These are phyloP conservation scores for Fistularia tabacaria DNA, from an alignment of 2,797 vertebrate genomes.

Conservation along the genomic window DNA sequence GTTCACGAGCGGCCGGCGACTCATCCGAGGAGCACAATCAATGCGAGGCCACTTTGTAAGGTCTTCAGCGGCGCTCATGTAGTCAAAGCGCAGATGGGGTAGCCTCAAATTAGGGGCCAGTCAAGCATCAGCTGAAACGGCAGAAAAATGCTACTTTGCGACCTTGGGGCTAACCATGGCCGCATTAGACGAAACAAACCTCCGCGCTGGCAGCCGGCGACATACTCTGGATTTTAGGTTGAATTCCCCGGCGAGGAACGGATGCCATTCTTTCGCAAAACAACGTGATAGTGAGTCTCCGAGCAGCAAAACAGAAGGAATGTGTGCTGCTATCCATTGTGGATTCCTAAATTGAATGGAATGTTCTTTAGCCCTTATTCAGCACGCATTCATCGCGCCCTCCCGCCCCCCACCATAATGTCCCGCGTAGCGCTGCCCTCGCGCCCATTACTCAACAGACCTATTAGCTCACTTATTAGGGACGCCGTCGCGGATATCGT, in stretches of 20 bases:
- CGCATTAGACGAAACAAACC: slow-evolving; percentile 52
- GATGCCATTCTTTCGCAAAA: slow-evolving; percentile 52
- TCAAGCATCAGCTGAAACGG: slow-evolving; percentile 53
- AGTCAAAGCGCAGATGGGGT: slow-evolving; percentile 48
- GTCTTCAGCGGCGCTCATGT: slow-evolving; percentile 50
- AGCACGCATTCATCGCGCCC: slow-evolving; percentile 47
- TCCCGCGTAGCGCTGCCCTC: slow-evolving; percentile 35
- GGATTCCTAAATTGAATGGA: slow-evolving; percentile 53
- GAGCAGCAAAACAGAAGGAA: slow-evolving; percentile 41
- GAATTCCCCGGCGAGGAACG: slow-evolving; percentile 49
- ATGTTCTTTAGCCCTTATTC: slow-evolving; percentile 49
- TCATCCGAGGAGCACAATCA: slow-evolving; percentile 54
- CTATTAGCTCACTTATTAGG: slow-evolving; percentile 60
- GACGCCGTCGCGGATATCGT: slow-evolving; percentile 59
- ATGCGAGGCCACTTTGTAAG: slow-evolving; percentile 58
- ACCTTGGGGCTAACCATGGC: slow-evolving; percentile 45
- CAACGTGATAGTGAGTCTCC: slow-evolving; percentile 58
- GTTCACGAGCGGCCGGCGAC: slow-evolving; percentile 53
- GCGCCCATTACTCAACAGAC: slow-evolving; percentile 51
- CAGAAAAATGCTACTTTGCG: slow-evolving; percentile 27
- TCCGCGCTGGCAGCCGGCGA: slow-evolving; percentile 13
- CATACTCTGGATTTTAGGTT: slow-evolving; percentile 54
- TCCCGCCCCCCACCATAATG: slow-evolving; percentile 42
- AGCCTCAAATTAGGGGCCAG: slow-evolving; percentile 42
- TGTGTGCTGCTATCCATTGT: slow-evolving; percentile 44